Evolutionary conservation across 2,888 invertebrate species (phyloP), one percentile per base, ranked within the genome.

Genomic region (Nemotelus nigrinus): DNA sequence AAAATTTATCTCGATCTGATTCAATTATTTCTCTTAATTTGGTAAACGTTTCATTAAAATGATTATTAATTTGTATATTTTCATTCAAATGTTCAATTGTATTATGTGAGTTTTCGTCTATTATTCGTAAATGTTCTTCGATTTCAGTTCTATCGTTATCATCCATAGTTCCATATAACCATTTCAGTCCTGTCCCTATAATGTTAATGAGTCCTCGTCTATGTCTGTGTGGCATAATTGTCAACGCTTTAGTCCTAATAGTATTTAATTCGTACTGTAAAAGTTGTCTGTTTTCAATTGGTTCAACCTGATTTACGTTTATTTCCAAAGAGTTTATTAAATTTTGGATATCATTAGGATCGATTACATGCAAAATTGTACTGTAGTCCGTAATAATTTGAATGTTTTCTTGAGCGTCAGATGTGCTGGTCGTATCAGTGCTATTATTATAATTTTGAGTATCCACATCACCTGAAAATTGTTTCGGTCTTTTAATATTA

Each of bases 401-500:
- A 3, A 77, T 65, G 8, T 77, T 48, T 39, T 55, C 71, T 64
- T 75, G 48, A 7, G 5, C 44, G 43, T 41, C 43, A 64, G 64
- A 64, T 5, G 43, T 44, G 7, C 39, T 70, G 50, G 57, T 77
- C 47, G 53, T 10, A 57, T 41, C 43, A n/a, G 50, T 10, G 50
- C 48, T 48, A 80, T 45, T 43, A 72, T 76, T 41, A 80, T 43
- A 68, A 48, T 55, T 79, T 39, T 39, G 78, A 70, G n/a, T n/a
- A n/a, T n/a, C n/a, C n/a, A n/a, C 55, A 41, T 79, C 8, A 43
- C 78, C 76, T 79, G 75, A 77, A 79, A 80, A 78, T 78, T 78
- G 67, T 25, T 75, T 80, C 48, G 60, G 75, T 78, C 78, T 63
- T 80, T 80, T 81, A 60, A 78, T 79, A 25, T 79, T 79, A 43